Evolutionary conservation across 2,888 invertebrate species (phyloP).

Genomic region (Erebia palarica): DNA sequence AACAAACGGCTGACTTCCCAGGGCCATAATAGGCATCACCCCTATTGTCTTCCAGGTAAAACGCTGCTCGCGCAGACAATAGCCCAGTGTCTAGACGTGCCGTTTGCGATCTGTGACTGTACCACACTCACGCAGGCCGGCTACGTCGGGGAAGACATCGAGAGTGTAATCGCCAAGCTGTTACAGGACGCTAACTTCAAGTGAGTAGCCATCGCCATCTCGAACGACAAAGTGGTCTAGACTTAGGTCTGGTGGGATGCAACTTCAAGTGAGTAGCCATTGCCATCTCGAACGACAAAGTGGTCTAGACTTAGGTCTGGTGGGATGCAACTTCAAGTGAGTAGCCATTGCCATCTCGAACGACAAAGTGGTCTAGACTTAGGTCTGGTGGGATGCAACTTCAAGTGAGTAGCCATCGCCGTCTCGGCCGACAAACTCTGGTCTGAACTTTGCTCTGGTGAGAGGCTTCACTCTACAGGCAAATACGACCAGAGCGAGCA

Average conservation of each 20-base stretch:
- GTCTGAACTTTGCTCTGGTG: too few species aligned
- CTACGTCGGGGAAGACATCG: slow-evolving; percentile 99
- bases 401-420: slow-evolving; percentile 78
- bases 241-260: too few species aligned
- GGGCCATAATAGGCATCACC: too few species aligned
- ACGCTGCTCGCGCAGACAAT: slow-evolving; percentile 98
- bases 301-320: too few species aligned
- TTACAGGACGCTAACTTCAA: slow-evolving; percentile 97
- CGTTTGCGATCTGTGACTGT: slow-evolving; percentile 99
- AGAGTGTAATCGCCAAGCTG: slow-evolving; percentile 98
- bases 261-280: slow-evolving; percentile 87
- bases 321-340: slow-evolving; percentile 93
- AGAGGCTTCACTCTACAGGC: too few species aligned
- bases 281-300: too few species aligned
- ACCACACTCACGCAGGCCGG: slow-evolving; percentile 97
- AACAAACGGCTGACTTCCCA: too few species aligned
- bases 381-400: too few species aligned
- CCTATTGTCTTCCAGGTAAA: slow-evolving; percentile 85
- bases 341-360: slow-evolving; percentile 28
- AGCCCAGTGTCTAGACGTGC: slow-evolving; percentile 98
- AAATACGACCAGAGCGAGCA: too few species aligned
- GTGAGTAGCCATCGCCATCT: slow-evolving; percentile 54
- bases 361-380: too few species aligned
- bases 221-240: too few species aligned
- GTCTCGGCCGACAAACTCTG: too few species aligned